Base-by-base conservation (phyloP, 2,888 invertebrate genomes). In the Anthophora plumipes region DNA sequence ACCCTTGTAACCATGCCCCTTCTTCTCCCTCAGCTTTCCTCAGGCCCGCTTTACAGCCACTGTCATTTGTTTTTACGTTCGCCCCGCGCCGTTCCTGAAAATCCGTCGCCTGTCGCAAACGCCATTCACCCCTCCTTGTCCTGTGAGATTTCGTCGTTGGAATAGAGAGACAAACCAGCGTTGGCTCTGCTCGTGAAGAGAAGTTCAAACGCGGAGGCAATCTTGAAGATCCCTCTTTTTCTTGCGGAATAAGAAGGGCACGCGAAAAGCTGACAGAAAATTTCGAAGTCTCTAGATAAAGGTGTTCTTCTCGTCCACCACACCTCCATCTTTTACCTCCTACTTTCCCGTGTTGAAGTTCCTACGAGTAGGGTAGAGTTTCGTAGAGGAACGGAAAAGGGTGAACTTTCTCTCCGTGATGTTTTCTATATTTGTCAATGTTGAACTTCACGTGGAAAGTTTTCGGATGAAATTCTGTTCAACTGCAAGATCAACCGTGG, bases 21-120 rank as follows among this genome's bases (percentile, higher is more conserved):
- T 4, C 20, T 55, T 20, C n/a, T 39, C 57, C 59, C 14, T n/a
- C 22, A 63, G 61, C 46, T 57, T 59, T 66, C 60, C 43, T 69
- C 54, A 17, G 55, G 68, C 79, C 59, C 83, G 73, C 78, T 83
- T 85, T 85, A 87, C 86, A 86, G 84, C 83, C 79, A 79, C 78
- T 81, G 82, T 87, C 86, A 85, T 90, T 89, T 89, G 87, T 90
- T 90, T 91, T 90, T 90, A 88, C 87, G 88, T 87, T 88, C 85
- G 85, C 82, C 79, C 74, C 75, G 70, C 83, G 76, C 75, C 86
- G 84, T 86, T 84, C 73, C 64, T 85, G 80, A 88, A 86, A 87
- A 88, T 85, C 81, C 83, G 76, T 67, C 79, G 85, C 54, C 83
- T 76, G 76, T 80, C 76, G 66, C 70, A 41, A 69, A 71, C 63